Conservation (phyloP, 1,140 invertebrate genomes). For the Homalodisca vitripennis region DNA sequence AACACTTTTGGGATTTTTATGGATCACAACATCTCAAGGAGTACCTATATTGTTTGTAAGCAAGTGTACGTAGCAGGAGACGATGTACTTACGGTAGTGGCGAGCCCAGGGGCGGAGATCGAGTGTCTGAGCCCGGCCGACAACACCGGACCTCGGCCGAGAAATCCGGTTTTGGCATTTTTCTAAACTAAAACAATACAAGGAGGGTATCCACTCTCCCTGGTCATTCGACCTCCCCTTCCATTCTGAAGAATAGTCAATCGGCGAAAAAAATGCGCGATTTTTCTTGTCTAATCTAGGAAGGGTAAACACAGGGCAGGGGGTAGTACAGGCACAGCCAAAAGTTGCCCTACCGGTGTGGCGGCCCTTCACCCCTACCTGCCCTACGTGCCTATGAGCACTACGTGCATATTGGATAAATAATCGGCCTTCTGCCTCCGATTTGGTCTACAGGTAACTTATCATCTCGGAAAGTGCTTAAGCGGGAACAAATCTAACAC, state of each 20-base stretch:
- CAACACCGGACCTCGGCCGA: neutral
- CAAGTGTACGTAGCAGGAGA: too few species aligned
- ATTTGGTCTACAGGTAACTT: too few species aligned
- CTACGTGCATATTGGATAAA: neutral
- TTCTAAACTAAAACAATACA: conserved; percentile 29
- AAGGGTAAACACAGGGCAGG: conserved; percentile 33
- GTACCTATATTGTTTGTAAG: too few species aligned
- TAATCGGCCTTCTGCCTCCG: too few species aligned
- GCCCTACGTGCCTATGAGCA: neutral
- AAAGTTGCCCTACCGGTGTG: conserved; percentile 15
- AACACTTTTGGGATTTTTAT: too few species aligned
- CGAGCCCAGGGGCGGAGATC: too few species aligned
- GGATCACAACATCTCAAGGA: too few species aligned
- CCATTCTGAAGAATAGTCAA: conserved; percentile 22
- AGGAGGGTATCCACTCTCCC: conserved; percentile 6
- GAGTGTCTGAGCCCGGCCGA: neutral
- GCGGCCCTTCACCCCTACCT: neutral
- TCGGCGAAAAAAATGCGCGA: conserved; percentile 23
- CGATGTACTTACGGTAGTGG: too few species aligned
- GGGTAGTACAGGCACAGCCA: conserved; percentile 23
- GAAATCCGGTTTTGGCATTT: conserved; percentile 29
- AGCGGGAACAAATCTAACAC: too few species aligned
- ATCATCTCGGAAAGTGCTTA: too few species aligned
- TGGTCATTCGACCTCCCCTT: conserved; percentile 26
- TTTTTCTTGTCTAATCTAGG: conserved; percentile 34